phyloP scores from a whole-genome alignment of 2,797 vertebrate species.

The Bufotes viridis region DNA sequence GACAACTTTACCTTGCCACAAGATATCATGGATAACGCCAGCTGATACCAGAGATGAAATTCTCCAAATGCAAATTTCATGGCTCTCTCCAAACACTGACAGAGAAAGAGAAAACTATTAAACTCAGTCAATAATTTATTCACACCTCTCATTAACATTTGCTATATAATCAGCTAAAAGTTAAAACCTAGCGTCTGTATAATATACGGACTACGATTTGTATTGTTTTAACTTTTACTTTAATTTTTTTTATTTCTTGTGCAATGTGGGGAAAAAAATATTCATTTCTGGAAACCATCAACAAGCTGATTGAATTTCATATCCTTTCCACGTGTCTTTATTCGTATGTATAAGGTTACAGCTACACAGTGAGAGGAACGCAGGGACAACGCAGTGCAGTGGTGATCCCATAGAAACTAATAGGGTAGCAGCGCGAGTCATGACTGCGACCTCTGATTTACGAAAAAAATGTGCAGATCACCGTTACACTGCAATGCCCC shows the following conservation, averaged over 20 bases:
- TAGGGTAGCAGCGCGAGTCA: too few relatives aligned
- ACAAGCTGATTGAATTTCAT: too few relatives aligned
- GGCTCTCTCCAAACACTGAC: slow-evolving; percentile 93
- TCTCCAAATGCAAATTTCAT: slow-evolving; percentile 97
- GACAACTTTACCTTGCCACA: slow-evolving; percentile 89
- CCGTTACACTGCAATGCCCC: too few relatives aligned
- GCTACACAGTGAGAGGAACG: too few relatives aligned
- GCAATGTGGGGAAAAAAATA: too few relatives aligned
- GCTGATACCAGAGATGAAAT: slow-evolving; percentile 98
- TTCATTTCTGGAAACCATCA: too few relatives aligned
- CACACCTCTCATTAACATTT: not conserved
- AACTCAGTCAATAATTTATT: not conserved
- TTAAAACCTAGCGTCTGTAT: not conserved
- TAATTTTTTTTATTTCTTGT: not conserved
- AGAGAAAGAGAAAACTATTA: slow-evolving; percentile 14
- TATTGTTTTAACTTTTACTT: not conserved
- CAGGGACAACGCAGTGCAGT: too few relatives aligned
- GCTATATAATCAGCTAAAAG: not conserved
- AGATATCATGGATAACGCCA: slow-evolving; percentile 94
- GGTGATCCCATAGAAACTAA: too few relatives aligned
- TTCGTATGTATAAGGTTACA: too few relatives aligned
- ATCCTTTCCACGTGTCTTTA: too few relatives aligned
- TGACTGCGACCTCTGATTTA: too few relatives aligned
- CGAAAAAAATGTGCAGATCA: too few relatives aligned
- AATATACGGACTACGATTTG: not conserved